Evolutionary conservation across 2,888 invertebrate genomes (phyloP).

Genomic region (Zootermopsis nevadensis): DNA sequence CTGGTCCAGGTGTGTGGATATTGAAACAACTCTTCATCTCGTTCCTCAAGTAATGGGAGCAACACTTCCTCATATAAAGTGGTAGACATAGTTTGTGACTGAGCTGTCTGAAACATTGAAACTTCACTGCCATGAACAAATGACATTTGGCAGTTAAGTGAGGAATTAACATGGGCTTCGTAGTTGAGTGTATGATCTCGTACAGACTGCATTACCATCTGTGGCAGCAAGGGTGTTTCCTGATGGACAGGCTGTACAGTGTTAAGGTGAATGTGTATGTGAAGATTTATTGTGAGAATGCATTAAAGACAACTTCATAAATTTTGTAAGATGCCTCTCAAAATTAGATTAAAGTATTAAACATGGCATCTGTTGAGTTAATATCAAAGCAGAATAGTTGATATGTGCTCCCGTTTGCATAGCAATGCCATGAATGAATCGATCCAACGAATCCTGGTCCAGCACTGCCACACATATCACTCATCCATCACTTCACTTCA

Average conservation of each 20-base stretch:
- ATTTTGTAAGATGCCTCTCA: slow-evolving; percentile 15
- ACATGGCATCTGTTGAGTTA: background rate
- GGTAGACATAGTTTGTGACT: background rate
- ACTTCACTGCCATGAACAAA: background rate
- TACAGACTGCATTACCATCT: background rate
- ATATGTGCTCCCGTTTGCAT: background rate
- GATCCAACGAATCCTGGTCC: slow-evolving; percentile 42
- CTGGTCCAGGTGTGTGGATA: background rate
- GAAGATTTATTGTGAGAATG: background rate
- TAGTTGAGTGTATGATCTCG: background rate
- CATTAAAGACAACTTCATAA: background rate
- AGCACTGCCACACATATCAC: slow-evolving; percentile 51
- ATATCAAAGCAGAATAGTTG: slow-evolving; percentile 2
- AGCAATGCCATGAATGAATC: background rate
- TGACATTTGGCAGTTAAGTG: background rate
- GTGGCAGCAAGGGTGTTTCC: background rate
- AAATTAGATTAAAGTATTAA: slow-evolving; percentile 29
- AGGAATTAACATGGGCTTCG: background rate
- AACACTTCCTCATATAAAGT: background rate
- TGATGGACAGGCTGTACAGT: background rate
- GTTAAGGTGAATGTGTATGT: background rate
- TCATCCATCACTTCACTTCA: slow-evolving; percentile 17
- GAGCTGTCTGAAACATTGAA: background rate
- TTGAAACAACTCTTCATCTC: background rate
- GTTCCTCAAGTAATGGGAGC: background rate